Conservation (phyloP, 2,113 vertebrate genomes). For the Orientallactaga bullata region DNA sequence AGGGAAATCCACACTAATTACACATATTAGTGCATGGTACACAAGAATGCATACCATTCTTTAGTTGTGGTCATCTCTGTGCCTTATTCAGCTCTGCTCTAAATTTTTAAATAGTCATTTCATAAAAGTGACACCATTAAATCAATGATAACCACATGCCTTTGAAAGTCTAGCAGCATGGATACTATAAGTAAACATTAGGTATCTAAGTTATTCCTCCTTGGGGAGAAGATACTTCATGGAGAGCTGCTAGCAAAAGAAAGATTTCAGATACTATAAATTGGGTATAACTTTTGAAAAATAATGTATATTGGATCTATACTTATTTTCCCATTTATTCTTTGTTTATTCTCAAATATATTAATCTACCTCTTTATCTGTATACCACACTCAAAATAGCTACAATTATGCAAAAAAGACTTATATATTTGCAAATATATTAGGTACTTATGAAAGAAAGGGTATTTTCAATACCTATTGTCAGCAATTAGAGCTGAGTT, state of each 20-base stretch:
- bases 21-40: slow-evolving; percentile 68
- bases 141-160: slow-evolving; percentile 58
- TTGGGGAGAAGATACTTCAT: slow-evolving; percentile 68
- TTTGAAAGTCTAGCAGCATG: background rate
- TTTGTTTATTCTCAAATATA: slow-evolving; percentile 9
- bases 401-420: background rate
- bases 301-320: background rate
- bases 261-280: slow-evolving; percentile 62
- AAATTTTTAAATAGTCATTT: slow-evolving; percentile 56
- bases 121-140: slow-evolving; percentile 56
- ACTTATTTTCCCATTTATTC: background rate
- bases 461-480: background rate
- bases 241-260: slow-evolving; percentile 59
- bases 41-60: background rate
- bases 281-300: background rate
- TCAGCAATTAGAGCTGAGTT: too few species aligned
- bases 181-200: slow-evolving; percentile 17
- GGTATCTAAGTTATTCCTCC: slow-evolving; percentile 40
- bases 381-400: background rate
- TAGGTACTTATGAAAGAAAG: background rate
- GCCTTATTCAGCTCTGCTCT: slow-evolving; percentile 43
- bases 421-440: background rate
- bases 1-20: slow-evolving; percentile 61
- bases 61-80: background rate
- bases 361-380: background rate